Percentiles rank a stretch among this genome's conserved stretches.
These are phyloP conservation scores for Zosterops japonicus DNA, from an alignment of 2,113 vertebrate genomes.

Conservation along the genomic window DNA sequence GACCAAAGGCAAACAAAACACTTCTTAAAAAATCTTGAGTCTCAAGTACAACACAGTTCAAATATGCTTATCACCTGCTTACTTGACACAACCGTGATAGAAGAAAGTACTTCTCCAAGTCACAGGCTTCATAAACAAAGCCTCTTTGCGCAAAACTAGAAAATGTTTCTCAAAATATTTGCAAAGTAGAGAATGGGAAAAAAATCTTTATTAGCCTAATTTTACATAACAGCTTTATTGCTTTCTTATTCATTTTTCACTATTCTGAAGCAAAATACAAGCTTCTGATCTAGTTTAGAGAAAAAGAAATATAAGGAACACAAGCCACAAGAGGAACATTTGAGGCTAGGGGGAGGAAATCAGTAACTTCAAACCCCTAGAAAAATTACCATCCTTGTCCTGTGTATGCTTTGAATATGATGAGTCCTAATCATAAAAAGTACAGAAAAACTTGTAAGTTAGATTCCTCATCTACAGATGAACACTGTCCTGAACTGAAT, in stretches of 20 bases:
- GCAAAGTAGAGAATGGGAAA: neutral
- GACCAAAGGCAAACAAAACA: neutral
- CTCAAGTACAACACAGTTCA: neutral
- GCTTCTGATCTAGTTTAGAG: neutral
- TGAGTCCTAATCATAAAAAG: neutral
- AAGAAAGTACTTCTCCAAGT: neutral
- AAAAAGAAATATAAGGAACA: neutral
- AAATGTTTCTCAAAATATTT: neutral
- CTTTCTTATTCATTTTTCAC: neutral
- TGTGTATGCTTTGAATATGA: neutral
- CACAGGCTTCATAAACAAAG: neutral
- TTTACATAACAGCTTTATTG: neutral
- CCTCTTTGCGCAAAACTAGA: neutral
- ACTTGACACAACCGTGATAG: neutral
- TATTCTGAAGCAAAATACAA: neutral
- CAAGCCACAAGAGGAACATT: neutral
- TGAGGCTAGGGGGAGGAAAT: neutral
- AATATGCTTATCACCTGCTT: neutral
- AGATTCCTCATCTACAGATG: neutral
- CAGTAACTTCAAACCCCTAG: rapidly evolving
- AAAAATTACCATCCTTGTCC: neutral
- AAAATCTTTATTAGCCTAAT: neutral
- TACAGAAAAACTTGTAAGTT: neutral
- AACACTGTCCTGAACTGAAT: neutral
- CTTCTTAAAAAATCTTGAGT: neutral